Evolutionary conservation across 2,888 invertebrate species (phyloP), one percentile per base, ranked within the genome.

Genomic region (Drepanosiphum platanoidis): DNA sequence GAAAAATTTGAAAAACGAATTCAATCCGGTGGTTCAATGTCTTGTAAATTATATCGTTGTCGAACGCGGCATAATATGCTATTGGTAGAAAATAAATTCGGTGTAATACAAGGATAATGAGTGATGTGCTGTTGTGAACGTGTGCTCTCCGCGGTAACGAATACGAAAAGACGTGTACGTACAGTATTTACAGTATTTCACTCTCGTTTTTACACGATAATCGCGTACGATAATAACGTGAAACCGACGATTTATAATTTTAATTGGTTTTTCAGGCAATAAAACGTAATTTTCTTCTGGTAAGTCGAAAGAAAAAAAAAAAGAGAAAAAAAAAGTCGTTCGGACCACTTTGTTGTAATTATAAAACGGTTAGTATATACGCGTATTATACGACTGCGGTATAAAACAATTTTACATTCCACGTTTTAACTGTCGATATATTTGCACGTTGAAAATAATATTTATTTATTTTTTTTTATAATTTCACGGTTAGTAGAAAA

Each of bases 171-270:
- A n/a, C n/a, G n/a, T n/a, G n/a, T n/a, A n/a, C n/a, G n/a, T n/a
- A n/a, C n/a, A n/a, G n/a, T n/a, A n/a, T n/a, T n/a, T n/a, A n/a
- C 9, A 3, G 30, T 32, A 74, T 46, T 77, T 13, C 58, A 77
- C 77, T 77, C 61, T 77, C 61, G 66, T 42, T 78, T 78, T 78
- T 66, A 64, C 42, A 66, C 64, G 32, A 66, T 66, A 64, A 64
- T 66, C 32, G 64, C 18, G 27, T 9, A 13, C n/a, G 27, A n/a
- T 27, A 39, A 39, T 27, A 39, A 39, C 39, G 22, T 42, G 64
- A 64, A 77, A 77, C 30, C 3, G 78, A 66, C 64, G 30, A 46
- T 79, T 79, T 46, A 68, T 27, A 68, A 46, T 79, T 79, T 79
- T 79, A 68, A 79, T 68, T 34, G 79, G 68, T 46, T 68, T 42